Base-by-base conservation (phyloP, 2,113 vertebrate genomes). In the Elephantulus edwardii region DNA sequence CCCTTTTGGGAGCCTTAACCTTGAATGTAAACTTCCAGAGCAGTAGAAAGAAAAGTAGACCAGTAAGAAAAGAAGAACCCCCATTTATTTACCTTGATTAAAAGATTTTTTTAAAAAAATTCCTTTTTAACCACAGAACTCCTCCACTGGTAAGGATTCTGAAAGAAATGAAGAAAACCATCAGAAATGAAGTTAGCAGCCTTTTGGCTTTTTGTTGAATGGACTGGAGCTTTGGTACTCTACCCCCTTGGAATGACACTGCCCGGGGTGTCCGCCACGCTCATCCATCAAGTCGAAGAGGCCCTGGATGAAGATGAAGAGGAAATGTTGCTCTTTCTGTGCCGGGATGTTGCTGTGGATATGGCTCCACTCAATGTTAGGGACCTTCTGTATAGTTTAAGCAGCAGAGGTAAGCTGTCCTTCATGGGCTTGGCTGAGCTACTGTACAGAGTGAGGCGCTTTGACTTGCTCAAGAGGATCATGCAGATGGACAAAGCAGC, bases 401-500 rank as follows among this genome's bases (percentile, higher is more conserved):
- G 93, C 35, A 97, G 98, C 20, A 96, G 89, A 77, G 96, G 95
- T 30, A 91, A 95, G 56, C 86, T 98, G 42, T 90, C 96, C 30
- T 5, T 1, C 11, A 2, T 40, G 76, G 93, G 74, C 17, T 94
- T 99, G 74, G 91, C 93, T 3, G 98, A 99, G 92, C 96, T 99
- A 56, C 84, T 99, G 56, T 97, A 97, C 81, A 96, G 96, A 62
- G 89, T 99, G 56, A 97, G 96, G 70, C 98, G 99, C 5, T 98
- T 98, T 87, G 99, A 99, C 83, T 96, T 99, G 80, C 95, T 99
- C 38, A 98, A 94, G 75, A 97, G 91, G 48, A 90, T 98, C 46
- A 93, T 98, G 86, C 95, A 97, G 30, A 97, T 91, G 70, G 98
- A 96, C 93, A 98, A 88, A 52, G 81, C 62, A 0, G 54, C 96